Base-by-base conservation (phyloP, 37 sponge, comb jelly and placozoan genomes). In the Beroe forskalii region DNA sequence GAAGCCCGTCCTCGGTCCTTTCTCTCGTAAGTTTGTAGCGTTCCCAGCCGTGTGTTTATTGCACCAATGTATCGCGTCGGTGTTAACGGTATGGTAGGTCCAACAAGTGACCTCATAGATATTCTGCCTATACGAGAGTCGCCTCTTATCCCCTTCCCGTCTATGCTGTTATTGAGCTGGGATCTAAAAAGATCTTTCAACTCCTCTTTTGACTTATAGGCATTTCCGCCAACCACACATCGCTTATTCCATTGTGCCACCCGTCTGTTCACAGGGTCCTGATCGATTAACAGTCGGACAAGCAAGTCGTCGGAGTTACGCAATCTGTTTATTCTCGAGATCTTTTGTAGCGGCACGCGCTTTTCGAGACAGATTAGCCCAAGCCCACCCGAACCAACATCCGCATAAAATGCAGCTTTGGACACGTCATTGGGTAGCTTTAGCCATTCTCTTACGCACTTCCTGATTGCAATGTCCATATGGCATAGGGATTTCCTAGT, bases 111-210 rank as follows among this genome's bases (percentile, higher is more conserved):
- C 20, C 40, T 17, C 38, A 72, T 19, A n/a, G n/a, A n/a, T n/a
- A n/a, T n/a, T n/a, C n/a, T n/a, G n/a, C n/a, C n/a, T n/a, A n/a
- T n/a, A n/a, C n/a, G n/a, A n/a, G n/a, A n/a, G n/a, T n/a, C n/a
- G n/a, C n/a, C n/a, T n/a, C n/a, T n/a, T n/a, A n/a, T n/a, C 6
- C 75, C 75, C 22, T 72, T 72, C 6, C 75, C 75, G 20, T 72
- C 75, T 35, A 35, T 35, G 14, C 8, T 72, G 28, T 23, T 32
- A 35, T 39, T 35, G 75, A 35, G 33, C 39, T 72, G 28, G 12
- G 28, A 35, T 20, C 75, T 72, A 63, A 17, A 27, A 27, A 63
- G 20, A 8, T 17, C 25, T 4, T 24, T 3, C 2, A 72, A 39
- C 30, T 32, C 6, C 32, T 23, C 23, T 33, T 38, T 37, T 20